Evolutionary conservation across 1,140 invertebrate genomes (phyloP).

Genomic region (Diabrotica virgifera): DNA sequence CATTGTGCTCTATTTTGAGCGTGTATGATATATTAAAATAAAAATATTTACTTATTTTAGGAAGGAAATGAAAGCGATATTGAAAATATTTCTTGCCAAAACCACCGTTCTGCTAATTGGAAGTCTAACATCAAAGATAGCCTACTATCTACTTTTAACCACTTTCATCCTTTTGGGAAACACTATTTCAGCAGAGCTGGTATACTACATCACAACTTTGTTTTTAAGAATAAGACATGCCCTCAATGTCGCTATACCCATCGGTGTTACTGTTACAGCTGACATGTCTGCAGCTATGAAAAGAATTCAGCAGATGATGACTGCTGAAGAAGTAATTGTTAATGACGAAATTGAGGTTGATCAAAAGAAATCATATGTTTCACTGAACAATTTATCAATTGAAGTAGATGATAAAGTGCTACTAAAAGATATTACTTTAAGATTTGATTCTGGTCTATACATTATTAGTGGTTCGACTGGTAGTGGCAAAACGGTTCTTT

Average conservation of each 20-base stretch:
- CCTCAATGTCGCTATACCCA: conserved; percentile 70
- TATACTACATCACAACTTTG: conserved; percentile 71
- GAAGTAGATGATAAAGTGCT: conserved; percentile 46
- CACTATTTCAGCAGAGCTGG: conserved; percentile 69
- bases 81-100: conserved; percentile 29
- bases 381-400: conserved; percentile 20
- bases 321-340: conserved; percentile 17
- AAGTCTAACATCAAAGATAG: conserved; percentile 65
- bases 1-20: too few relatives aligned
- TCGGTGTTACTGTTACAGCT: conserved; percentile 59
- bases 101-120: conserved; percentile 19
- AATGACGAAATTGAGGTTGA: conserved; percentile 11
- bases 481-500: conserved; percentile 72
- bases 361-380: conserved; percentile 24
- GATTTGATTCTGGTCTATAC: conserved; percentile 57
- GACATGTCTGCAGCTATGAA: conserved; percentile 42
- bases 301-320: conserved; percentile 27
- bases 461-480: conserved; percentile 76
- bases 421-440: conserved; percentile 59
- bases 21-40: neutral
- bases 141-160: conserved; percentile 55
- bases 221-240: conserved; percentile 70
- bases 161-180: conserved; percentile 66
- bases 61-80: conserved; percentile 27
- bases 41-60: conserved; percentile 25